Percentiles rank a stretch among this genome's conserved stretches.
Evolutionary conservation across 2,888 invertebrate genomes (phyloP).

Genomic region (Chelonus formosanus): DNA sequence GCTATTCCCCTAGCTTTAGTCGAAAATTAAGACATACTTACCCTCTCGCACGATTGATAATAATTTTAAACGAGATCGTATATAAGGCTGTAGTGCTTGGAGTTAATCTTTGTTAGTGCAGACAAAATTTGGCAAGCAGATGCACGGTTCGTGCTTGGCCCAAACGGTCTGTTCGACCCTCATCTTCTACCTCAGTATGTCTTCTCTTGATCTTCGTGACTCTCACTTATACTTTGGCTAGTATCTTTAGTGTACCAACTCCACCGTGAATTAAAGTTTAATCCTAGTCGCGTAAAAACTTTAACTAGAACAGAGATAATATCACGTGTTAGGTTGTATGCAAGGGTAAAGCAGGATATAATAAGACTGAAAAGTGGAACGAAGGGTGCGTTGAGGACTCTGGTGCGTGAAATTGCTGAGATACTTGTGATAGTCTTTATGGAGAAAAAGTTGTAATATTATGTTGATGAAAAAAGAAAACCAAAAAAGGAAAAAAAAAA

Average conservation of each 20-base stretch:
- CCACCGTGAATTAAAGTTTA: conserved; percentile 51
- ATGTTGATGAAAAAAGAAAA: too few relatives aligned
- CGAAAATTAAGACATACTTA: too few relatives aligned
- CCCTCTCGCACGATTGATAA: too few relatives aligned
- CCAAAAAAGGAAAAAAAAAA: background rate
- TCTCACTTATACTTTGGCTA: conserved; percentile 4
- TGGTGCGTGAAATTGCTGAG: conserved; percentile 42
- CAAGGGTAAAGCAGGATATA: conserved; percentile 42
- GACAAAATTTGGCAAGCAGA: conserved; percentile 39
- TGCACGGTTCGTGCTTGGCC: conserved; percentile 28
- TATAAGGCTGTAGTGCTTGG: too few relatives aligned
- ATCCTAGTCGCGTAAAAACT: conserved; percentile 55
- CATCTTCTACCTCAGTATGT: conserved; percentile 11
- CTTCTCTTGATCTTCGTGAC: background rate
- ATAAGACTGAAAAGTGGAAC: too few relatives aligned
- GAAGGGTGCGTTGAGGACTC: conserved; percentile 29
- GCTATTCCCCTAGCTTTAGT: too few relatives aligned
- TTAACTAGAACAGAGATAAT: conserved; percentile 46
- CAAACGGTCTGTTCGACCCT: conserved; percentile 34
- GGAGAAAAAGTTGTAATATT: too few relatives aligned
- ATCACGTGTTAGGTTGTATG: conserved; percentile 18
- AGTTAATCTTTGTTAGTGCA: conserved; percentile 39
- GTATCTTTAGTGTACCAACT: conserved; percentile 28
- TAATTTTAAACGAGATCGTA: too few relatives aligned
- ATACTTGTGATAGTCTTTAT: conserved; percentile 22